Percentiles rank a stretch among this genome's conserved stretches.
Conservation (phyloP, 2,113 vertebrate genomes). For the Ammodytes dubius region DNA sequence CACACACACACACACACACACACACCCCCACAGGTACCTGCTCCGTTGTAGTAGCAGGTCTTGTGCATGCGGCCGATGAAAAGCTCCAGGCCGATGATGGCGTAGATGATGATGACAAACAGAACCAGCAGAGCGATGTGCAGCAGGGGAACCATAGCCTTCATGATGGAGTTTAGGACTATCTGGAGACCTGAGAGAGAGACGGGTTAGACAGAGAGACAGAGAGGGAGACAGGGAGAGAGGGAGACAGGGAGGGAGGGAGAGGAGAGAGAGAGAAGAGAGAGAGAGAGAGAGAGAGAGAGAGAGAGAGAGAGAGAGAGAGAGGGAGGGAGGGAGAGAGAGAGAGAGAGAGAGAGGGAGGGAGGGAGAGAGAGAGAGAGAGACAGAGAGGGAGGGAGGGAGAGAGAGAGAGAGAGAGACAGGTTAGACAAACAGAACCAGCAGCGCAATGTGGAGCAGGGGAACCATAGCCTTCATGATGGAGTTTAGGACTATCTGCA, state of each 20-base stretch:
- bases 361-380: too few species aligned
- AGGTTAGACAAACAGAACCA: constrained; percentile 95
- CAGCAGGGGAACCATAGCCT: constrained; percentile 94
- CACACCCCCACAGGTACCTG: constrained; percentile 77
- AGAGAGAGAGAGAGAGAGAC: too few species aligned
- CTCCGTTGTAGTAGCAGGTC: constrained; percentile 89
- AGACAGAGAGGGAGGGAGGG: too few species aligned
- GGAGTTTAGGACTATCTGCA: constrained; percentile 96
- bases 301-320: too few species aligned
- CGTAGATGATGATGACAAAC: constrained; percentile 97
- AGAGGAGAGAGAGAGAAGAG: too few species aligned
- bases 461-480: constrained; percentile 94
- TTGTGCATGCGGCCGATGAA: constrained; percentile 96
- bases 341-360: too few species aligned
- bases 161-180: constrained; percentile 96
- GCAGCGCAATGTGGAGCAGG: constrained; percentile 77
- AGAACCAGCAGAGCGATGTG: constrained; percentile 95
- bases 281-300: too few species aligned
- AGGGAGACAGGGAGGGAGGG: too few species aligned
- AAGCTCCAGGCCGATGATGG: constrained; percentile 95
- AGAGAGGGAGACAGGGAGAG: too few species aligned
- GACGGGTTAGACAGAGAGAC: too few species aligned
- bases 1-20: too few species aligned
- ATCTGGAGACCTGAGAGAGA: constrained; percentile 90
- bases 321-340: too few species aligned